Conservation (phyloP, 2,113 vertebrate species). For the Eptesicus fuscus region DNA sequence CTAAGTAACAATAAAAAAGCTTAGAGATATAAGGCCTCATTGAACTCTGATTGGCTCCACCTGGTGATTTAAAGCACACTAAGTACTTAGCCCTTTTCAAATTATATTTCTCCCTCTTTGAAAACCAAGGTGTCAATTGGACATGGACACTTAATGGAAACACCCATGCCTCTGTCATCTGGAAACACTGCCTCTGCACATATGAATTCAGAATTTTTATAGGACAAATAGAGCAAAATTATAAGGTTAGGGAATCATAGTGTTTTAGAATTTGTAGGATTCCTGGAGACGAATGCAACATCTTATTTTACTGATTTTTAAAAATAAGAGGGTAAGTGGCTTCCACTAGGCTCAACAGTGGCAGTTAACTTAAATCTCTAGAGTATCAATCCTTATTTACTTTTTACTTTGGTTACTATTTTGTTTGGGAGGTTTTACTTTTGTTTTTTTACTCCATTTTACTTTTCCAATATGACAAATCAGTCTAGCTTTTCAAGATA, state of each 20-base stretch:
- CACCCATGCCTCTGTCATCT: background rate
- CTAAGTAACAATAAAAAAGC: background rate
- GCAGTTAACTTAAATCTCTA: background rate
- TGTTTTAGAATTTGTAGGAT: background rate
- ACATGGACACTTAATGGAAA: conserved; percentile 22
- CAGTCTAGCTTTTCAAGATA: conserved; percentile 19
- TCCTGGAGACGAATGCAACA: background rate
- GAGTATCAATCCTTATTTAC: background rate
- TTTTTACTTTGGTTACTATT: background rate
- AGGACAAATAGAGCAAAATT: background rate
- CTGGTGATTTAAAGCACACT: conserved; percentile 13
- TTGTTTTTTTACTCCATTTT: background rate
- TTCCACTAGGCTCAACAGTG: background rate
- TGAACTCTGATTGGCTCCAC: background rate
- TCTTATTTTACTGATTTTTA: background rate
- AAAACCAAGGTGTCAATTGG: background rate
- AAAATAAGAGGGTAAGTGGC: background rate
- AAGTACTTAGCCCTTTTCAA: conserved; percentile 41
- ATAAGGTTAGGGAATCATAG: background rate
- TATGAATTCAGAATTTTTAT: conserved; percentile 15
- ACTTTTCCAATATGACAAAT: background rate
- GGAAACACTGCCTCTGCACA: background rate
- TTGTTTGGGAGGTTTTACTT: background rate
- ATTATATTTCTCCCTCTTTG: background rate
- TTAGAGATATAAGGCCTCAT: background rate